Evolutionary conservation across 2,888 invertebrate genomes (phyloP).

Genomic region (Sinhomidia bicolor): DNA sequence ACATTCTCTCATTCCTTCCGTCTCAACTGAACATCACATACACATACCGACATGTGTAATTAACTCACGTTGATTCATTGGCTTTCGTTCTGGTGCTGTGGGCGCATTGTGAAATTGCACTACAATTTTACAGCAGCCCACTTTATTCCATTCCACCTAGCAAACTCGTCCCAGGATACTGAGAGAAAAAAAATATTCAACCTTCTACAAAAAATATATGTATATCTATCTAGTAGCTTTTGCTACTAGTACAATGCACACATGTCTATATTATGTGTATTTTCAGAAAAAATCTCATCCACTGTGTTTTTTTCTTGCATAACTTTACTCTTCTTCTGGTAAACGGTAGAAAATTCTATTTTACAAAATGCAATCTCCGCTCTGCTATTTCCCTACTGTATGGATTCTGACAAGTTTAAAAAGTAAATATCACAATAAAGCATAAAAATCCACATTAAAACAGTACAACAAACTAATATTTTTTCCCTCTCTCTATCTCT

Average conservation of each 20-base stretch:
- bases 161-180: not conserved
- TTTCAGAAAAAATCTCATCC: slow-evolving; percentile 4
- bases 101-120: slow-evolving; percentile 43
- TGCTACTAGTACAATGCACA: too few relatives aligned
- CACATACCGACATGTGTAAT: slow-evolving; percentile 71
- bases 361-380: not conserved
- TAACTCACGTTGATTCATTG: slow-evolving; percentile 73
- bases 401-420: not conserved
- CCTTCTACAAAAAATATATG: not conserved
- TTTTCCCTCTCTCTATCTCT: not conserved
- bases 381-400: not conserved
- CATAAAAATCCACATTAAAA: slow-evolving; percentile 26
- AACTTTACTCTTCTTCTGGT: slow-evolving; percentile 34
- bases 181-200: not conserved
- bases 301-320: slow-evolving; percentile 6
- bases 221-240: too few relatives aligned
- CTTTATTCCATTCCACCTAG: not conserved
- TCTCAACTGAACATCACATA: slow-evolving; percentile 29
- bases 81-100: slow-evolving; percentile 53
- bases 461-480: not conserved
- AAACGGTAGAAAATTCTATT: slow-evolving; percentile 5
- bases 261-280: not conserved
- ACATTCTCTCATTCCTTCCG: slow-evolving; percentile 38
- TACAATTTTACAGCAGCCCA: not conserved
- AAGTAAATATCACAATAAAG: slow-evolving; percentile 36